Evolutionary conservation across 37 sponge, comb jelly and placozoan genomes (phyloP).

Genomic region (Halichondria panicea): DNA sequence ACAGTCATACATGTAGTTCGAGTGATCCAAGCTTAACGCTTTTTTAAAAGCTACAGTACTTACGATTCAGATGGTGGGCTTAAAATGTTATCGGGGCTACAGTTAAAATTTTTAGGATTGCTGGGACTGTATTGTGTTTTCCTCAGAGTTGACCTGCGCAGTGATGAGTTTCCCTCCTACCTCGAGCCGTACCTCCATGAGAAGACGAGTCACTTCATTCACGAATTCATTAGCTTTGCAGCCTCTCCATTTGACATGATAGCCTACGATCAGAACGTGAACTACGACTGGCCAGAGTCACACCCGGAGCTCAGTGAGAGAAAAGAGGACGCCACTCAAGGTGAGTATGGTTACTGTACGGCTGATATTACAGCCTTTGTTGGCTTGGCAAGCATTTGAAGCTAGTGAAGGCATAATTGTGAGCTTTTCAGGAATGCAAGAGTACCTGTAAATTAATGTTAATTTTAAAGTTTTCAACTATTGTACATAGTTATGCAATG

Average conservation of each 20-base stretch:
- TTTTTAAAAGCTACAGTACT: neutral
- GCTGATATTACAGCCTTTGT: neutral
- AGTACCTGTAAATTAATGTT: no score
- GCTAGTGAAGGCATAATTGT: neutral
- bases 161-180: constrained; percentile 59
- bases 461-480: no score
- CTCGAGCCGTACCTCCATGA: constrained; percentile 69
- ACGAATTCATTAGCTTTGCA: constrained; percentile 77
- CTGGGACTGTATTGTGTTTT: neutral
- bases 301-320: no score
- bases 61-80: neutral
- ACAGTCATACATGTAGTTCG: no score
- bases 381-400: neutral
- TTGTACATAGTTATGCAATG: no score
- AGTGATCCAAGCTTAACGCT: no score
- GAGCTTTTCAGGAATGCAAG: neutral
- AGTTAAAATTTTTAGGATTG: neutral
- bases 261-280: constrained; percentile 66
- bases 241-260: constrained; percentile 77
- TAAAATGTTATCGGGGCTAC: neutral
- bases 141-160: constrained; percentile 56
- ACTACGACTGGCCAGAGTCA: constrained; percentile 35
- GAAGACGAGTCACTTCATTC: constrained; percentile 71
- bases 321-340: constrained; percentile 16
- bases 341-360: neutral